Base-by-base conservation (phyloP, 1,140 invertebrate species). In the Dendroctonus ponderosae region DNA sequence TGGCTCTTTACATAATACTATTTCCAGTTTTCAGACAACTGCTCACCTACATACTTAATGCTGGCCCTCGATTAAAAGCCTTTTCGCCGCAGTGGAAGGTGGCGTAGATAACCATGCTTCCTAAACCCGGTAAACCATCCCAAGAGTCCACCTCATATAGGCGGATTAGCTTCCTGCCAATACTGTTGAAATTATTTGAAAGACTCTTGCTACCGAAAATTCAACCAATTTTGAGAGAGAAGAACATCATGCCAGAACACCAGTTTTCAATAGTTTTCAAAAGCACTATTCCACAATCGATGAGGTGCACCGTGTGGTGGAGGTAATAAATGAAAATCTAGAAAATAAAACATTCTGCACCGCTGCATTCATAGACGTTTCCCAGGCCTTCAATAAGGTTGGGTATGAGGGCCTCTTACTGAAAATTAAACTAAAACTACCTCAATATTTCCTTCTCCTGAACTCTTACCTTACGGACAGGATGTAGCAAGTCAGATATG, bases 341-440 rank as follows among this genome's bases (percentile, higher is more conserved):
- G 70, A 76, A 62, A 54, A 70, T 15, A 75, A 71, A 70, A 38
- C 70, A 49, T 73, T 66, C 60, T 76, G 69, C 59, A 66, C 64
- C 39, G 75, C 69, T 7, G 70, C 73, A 2, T 76, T 79, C 42
- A 66, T 79, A 2, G 77, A 80, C 49, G 71, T 79, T 3, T 51
- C 68, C 26, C 72, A 76, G 65, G 77, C 78, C 0, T 76, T 79
- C 53, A 74, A 79, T 62, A 70, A 69, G 40, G 71, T 79, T 0
- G 77, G 77, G 78, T 74, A 77, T 38, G 43, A 62, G 4, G 73
- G 76, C 3, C 61, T 79, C 0, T 12, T 78, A 38, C 51, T 8
- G 8, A 71, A 73, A 26, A 44, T 71, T 0, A 41, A 67, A 56
- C 6, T 8, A 7, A 51, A 14, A 7, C 49, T 51, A 9, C 49